Evolutionary conservation across 2,888 invertebrate species (phyloP).

Genomic region (Melanchra persicariae): DNA sequence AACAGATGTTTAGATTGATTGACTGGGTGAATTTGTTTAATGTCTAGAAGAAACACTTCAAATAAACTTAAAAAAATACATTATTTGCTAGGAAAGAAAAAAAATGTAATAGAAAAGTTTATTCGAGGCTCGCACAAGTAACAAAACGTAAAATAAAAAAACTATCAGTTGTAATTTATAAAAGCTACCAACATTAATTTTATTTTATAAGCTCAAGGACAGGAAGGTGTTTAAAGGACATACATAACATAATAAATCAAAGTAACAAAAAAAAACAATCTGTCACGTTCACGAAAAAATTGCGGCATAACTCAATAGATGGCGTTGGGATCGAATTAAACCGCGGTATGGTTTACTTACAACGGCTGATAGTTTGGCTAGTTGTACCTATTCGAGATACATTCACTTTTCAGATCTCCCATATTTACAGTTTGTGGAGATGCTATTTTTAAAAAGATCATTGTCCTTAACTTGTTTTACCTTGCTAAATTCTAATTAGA

Average conservation of each 20-base stretch:
- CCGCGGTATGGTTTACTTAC: neutral
- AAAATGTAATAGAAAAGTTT: too few species aligned
- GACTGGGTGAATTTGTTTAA: neutral
- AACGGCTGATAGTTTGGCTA: neutral
- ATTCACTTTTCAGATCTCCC: too few species aligned
- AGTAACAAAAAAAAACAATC: too few species aligned
- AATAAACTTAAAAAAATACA: too few species aligned
- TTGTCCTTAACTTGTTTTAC: neutral
- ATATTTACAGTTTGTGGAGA: neutral
- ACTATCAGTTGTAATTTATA: too few species aligned
- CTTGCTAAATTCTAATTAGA: neutral
- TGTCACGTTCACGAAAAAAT: neutral
- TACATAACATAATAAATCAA: too few species aligned
- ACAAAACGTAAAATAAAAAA: too few species aligned
- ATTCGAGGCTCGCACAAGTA: too few species aligned
- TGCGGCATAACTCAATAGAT: conserved; percentile 7
- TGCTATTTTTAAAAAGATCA: neutral
- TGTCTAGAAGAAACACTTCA: neutral
- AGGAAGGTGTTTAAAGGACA: too few species aligned
- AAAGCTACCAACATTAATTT: too few species aligned
- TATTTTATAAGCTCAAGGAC: too few species aligned
- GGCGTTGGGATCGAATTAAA: conserved; percentile 2
- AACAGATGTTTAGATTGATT: neutral
- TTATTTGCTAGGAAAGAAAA: too few species aligned
- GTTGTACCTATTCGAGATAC: neutral